These are phyloP conservation scores for Lycocerus yunnanus DNA, from an alignment of 2,888 invertebrate species.

Conservation along the genomic window DNA sequence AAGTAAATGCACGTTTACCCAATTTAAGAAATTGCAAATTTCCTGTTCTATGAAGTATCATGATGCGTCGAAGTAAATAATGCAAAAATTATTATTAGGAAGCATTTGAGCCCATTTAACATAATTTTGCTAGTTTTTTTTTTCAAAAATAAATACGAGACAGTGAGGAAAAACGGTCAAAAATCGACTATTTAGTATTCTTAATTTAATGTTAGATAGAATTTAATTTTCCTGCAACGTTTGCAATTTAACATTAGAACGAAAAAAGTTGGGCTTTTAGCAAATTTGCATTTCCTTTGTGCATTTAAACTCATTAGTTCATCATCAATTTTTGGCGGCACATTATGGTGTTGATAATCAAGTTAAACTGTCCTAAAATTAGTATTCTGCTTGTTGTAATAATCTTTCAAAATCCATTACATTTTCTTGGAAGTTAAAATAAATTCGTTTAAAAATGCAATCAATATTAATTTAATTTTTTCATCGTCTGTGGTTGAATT, in stretches of 20 bases:
- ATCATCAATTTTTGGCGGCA: not conserved
- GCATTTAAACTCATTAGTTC: not conserved
- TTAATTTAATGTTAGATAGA: not conserved
- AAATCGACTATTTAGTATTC: too few relatives aligned
- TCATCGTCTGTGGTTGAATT: conserved; percentile 1
- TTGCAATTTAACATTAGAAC: not conserved
- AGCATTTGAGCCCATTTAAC: too few relatives aligned
- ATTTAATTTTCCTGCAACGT: not conserved
- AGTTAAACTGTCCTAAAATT: not conserved
- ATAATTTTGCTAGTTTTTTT: too few relatives aligned
- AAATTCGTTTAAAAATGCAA: not conserved
- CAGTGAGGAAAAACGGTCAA: too few relatives aligned
- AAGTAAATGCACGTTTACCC: too few relatives aligned
- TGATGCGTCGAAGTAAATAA: too few relatives aligned
- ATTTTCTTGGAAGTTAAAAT: not conserved
- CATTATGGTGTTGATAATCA: not conserved
- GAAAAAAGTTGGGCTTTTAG: not conserved
- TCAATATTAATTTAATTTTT: conserved; percentile 3
- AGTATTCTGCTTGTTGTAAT: not conserved
- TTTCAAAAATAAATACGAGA: too few relatives aligned
- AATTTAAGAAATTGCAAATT: too few relatives aligned
- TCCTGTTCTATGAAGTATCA: too few relatives aligned
- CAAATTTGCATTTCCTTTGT: not conserved
- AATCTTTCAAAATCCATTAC: not conserved
- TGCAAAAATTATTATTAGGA: too few relatives aligned